These are phyloP conservation scores for Netta rufina DNA, from an alignment of 2,797 vertebrate genomes.

Conservation along the genomic window DNA sequence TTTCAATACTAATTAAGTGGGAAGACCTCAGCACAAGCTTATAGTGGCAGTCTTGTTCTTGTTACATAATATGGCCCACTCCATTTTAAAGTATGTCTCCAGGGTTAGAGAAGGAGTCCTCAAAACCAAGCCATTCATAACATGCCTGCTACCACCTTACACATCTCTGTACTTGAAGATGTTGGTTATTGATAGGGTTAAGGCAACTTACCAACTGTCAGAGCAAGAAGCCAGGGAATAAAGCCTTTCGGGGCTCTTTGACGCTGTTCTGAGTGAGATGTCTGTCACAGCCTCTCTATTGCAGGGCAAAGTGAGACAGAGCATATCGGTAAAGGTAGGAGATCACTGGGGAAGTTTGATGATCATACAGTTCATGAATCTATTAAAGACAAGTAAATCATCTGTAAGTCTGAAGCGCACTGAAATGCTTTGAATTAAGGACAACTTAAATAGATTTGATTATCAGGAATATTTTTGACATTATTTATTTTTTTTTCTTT, in stretches of 20 bases:
- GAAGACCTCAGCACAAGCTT: not conserved
- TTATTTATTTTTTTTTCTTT: not conserved
- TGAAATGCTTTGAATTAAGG: not conserved
- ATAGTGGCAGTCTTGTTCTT: not conserved
- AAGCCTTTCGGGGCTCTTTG: not conserved
- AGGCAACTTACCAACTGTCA: not conserved
- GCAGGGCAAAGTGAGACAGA: not conserved
- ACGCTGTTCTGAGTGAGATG: not conserved
- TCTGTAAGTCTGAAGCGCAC: not conserved
- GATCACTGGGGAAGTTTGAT: not conserved
- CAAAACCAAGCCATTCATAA: not conserved
- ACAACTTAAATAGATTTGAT: not conserved
- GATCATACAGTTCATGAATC: not conserved
- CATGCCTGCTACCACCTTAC: not conserved
- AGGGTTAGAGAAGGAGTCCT: not conserved
- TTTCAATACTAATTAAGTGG: not conserved
- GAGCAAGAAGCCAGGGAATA: not conserved
- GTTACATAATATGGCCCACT: not conserved
- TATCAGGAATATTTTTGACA: not conserved
- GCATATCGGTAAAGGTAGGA: not conserved
- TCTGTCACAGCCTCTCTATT: not conserved
- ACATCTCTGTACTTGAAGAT: fast-evolving
- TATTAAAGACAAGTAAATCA: not conserved
- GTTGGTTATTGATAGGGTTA: not conserved
- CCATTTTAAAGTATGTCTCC: not conserved